Base-by-base conservation (phyloP, 2,888 invertebrate genomes). In the Sminthurides aquaticus region DNA sequence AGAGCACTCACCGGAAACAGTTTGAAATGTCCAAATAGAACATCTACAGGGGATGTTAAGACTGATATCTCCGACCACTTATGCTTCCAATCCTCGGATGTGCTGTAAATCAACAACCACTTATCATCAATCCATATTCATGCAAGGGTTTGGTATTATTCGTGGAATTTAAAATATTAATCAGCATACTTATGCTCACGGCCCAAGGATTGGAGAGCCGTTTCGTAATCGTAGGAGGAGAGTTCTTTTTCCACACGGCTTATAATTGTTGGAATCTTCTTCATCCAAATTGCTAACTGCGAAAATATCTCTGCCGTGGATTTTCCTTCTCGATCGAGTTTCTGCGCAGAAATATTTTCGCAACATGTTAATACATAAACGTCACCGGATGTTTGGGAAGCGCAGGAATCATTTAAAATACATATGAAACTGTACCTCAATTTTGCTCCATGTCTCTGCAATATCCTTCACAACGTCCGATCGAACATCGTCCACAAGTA, bases 1-100 rank as follows among this genome's bases (percentile, higher is more conserved):
- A n/a, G 52, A 26, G 22, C 26, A 43, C 61, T 71, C 59, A 71
- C 71, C n/a, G 71, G 71, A 60, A 74, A 74, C 18, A 74, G 65
- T 57, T 71, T 72, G 54, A 74, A 72, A 57, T 74, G 71, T 3
- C 74, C 74, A 56, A 71, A 74, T 5, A 74, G 57, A 24, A 74
- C 65, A 43, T 72, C 72, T 1, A 74, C 70, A 1, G 74, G 71
- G 0, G 74, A 70, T 11, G 69, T 66, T 2, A 74, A 61, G 1
- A 71, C 66, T 5, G 69, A 65, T 26, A 74, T 71, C 62, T 74
- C 74, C 0, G 67, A 64, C 72, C 72, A 71, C 54, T 72, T 72
- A 22, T 69, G 62, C 49, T 65, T 70, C 74, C 74, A 74, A 1
- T 58, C 61, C 11, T 67, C 65, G 0, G 71, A 62, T 0, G 69